These are phyloP conservation scores for Sebastes oblongus DNA, from an alignment of 2,797 vertebrate species.

Conservation along the genomic window DNA sequence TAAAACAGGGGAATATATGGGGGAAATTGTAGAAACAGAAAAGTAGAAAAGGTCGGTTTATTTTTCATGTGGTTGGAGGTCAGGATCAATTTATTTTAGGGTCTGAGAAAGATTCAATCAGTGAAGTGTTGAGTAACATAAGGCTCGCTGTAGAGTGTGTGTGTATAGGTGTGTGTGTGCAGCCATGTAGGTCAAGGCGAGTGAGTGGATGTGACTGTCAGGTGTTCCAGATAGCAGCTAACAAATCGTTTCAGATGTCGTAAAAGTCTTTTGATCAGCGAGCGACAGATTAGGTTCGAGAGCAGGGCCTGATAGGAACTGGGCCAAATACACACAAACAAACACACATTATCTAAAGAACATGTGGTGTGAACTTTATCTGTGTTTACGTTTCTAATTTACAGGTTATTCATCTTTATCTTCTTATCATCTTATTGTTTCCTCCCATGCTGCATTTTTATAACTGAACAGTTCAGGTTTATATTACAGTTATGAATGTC, in stretches of 20 bases:
- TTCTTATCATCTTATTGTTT: neutral
- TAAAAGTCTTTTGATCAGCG: conserved; percentile 62
- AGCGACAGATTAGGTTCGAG: conserved; percentile 40
- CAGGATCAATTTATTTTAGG: neutral
- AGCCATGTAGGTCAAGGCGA: conserved; percentile 65
- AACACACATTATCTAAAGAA: neutral
- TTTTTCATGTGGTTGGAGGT: neutral
- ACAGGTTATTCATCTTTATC: neutral
- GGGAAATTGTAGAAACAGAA: neutral
- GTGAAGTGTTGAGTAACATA: neutral
- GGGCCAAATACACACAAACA: neutral
- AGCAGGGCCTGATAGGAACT: conserved; percentile 12
- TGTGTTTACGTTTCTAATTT: neutral
- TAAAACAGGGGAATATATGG: neutral
- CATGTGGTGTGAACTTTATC: too few species aligned
- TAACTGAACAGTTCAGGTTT: neutral
- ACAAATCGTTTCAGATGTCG: conserved; percentile 17
- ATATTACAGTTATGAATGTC: neutral
- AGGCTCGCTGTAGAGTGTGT: neutral
- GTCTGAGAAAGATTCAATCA: neutral
- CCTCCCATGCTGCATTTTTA: neutral
- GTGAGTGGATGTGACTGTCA: conserved; percentile 21
- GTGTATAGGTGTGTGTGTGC: neutral
- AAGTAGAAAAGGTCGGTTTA: too few species aligned
- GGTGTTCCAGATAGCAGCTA: conserved; percentile 40